phyloP scores from a whole-genome alignment of 2,888 invertebrate genomes.

The Hydraecia micacea region DNA sequence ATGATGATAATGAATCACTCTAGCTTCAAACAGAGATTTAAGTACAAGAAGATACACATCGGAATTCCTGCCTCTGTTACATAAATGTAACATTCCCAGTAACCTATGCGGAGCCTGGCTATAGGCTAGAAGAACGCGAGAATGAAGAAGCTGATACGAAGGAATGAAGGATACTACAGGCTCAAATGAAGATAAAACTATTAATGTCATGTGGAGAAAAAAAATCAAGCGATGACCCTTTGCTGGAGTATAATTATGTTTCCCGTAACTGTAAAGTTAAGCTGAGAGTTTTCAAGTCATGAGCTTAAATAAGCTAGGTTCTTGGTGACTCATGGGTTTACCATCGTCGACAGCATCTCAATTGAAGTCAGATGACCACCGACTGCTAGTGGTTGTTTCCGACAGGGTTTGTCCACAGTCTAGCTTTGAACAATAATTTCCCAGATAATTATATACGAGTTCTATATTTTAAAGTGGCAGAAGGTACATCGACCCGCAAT shows the following conservation, averaged over 20 bases:
- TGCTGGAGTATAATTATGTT: too few relatives aligned
- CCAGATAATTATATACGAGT: too few relatives aligned
- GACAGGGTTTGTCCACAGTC: too few relatives aligned
- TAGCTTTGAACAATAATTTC: too few relatives aligned
- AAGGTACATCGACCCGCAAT: too few relatives aligned
- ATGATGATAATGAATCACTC: background rate
- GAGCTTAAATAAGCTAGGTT: too few relatives aligned
- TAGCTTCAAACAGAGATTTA: background rate
- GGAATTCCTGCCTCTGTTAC: background rate
- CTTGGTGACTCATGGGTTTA: too few relatives aligned
- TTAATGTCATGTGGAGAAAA: background rate
- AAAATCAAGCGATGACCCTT: background rate
- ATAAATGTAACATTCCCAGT: background rate
- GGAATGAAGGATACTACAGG: background rate
- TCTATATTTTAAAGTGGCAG: too few relatives aligned
- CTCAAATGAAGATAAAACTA: background rate
- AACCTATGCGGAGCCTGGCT: constrained; percentile 6
- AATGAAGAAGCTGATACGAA: background rate
- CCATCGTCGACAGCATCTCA: too few relatives aligned
- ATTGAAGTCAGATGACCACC: background rate
- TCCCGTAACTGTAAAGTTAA: too few relatives aligned
- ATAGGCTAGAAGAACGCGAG: constrained; percentile 5
- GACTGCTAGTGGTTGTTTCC: background rate
- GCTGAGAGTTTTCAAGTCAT: background rate
- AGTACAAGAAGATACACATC: background rate